Conservation (phyloP, 2,113 vertebrate genomes). For the Eurystomus gularis region DNA sequence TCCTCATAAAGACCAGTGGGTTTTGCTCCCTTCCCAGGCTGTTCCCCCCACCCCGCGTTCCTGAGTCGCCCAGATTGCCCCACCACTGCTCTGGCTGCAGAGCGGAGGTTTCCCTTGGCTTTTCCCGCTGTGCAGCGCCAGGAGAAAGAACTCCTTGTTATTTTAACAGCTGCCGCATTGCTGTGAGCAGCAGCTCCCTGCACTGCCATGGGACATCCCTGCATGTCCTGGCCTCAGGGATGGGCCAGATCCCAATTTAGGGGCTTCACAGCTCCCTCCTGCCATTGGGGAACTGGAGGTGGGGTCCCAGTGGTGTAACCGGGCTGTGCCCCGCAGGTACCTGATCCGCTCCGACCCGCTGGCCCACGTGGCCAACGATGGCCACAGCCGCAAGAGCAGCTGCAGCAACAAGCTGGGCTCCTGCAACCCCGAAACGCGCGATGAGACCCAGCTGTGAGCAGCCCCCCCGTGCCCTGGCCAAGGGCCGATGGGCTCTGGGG, state of each 20-base stretch:
- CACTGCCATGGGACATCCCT: accelerated
- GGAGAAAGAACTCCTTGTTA: not conserved
- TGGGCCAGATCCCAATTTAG: not conserved
- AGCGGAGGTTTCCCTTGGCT: accelerated
- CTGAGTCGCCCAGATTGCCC: not conserved
- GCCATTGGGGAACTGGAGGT: accelerated
- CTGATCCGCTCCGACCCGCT: conserved; percentile 93
- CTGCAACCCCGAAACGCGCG: conserved; percentile 79
- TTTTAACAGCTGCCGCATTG: accelerated
- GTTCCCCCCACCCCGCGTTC: accelerated
- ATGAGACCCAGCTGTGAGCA: conserved; percentile 85
- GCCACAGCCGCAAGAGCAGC: conserved; percentile 74
- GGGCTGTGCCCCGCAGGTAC: conserved; percentile 73
- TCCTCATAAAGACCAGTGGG: accelerated
- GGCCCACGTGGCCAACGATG: conserved; percentile 87
- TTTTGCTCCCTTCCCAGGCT: not conserved
- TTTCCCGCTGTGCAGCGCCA: not conserved
- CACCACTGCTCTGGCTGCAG: accelerated
- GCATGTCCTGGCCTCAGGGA: accelerated
- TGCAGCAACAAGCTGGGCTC: conserved; percentile 79
- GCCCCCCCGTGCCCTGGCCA: not conserved
- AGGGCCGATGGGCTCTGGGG: not conserved
- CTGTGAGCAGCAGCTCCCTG: not conserved
- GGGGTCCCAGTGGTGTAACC: accelerated
- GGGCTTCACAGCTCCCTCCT: not conserved